These are phyloP conservation scores for Leptosomus discolor DNA, from an alignment of 2,113 vertebrate species.

Conservation along the genomic window DNA sequence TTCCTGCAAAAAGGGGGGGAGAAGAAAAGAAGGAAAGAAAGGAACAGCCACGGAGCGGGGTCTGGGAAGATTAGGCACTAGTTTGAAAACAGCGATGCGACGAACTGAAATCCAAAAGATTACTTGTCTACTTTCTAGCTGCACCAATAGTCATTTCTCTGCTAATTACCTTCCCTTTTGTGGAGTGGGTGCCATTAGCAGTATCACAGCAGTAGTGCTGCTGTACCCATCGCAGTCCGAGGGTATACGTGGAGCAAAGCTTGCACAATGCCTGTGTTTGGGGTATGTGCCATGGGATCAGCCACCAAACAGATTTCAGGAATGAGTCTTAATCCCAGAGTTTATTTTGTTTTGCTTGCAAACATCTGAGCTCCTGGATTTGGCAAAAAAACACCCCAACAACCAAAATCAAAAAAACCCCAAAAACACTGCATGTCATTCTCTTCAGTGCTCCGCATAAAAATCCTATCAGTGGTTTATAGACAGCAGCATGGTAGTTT, in stretches of 20 bases:
- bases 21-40: constrained; percentile 27
- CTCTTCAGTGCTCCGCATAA: neutral
- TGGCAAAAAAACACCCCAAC: neutral
- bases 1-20: neutral
- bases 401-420: too few species aligned
- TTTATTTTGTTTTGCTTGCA: constrained; percentile 14
- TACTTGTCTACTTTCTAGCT: constrained; percentile 4
- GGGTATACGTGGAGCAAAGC: neutral
- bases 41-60: neutral
- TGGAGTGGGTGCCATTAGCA: neutral
- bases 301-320: neutral
- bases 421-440: neutral
- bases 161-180: constrained; percentile 24
- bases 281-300: neutral
- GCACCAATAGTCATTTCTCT: constrained; percentile 11
- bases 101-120: constrained; percentile 17
- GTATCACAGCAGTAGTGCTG: neutral
- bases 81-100: constrained; percentile 13
- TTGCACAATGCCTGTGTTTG: neutral
- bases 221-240: neutral
- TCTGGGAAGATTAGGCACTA: constrained; percentile 40
- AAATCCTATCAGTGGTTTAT: neutral
- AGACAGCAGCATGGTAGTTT: neutral
- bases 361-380: neutral
- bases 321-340: neutral